phyloP scores from a whole-genome alignment of 1,140 invertebrate species.

The Lanistes nyassanus region DNA sequence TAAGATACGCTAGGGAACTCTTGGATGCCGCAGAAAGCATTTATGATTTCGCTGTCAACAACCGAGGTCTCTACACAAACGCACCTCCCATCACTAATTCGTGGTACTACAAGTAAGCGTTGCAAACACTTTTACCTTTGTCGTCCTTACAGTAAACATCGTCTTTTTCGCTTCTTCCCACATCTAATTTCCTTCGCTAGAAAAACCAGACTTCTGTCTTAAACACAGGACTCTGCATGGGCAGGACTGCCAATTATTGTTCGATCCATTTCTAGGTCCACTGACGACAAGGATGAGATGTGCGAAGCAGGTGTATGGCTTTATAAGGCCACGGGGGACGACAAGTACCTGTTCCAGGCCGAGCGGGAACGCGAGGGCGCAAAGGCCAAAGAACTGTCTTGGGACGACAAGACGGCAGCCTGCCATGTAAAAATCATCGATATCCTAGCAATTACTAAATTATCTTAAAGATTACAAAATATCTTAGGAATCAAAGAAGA shows the following conservation, averaged over 20 bases:
- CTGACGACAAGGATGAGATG: conserved; percentile 74
- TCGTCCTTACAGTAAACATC: background rate
- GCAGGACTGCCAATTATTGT: background rate
- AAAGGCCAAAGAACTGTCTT: conserved; percentile 32
- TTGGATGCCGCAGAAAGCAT: background rate
- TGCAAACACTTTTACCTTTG: background rate
- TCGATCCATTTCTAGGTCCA: conserved; percentile 60
- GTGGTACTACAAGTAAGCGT: background rate
- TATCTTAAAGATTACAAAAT: too few species aligned
- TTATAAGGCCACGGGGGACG: conserved; percentile 71
- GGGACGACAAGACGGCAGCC: conserved; percentile 37
- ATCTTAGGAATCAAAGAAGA: too few species aligned
- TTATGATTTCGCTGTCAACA: background rate
- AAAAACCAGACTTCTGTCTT: background rate
- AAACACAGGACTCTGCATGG: background rate
- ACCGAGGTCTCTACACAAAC: background rate
- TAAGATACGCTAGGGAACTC: background rate
- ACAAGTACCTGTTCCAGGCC: conserved; percentile 70
- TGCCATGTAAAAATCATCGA: conserved; percentile 28
- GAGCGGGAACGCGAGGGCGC: conserved; percentile 35
- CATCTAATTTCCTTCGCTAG: too few species aligned
- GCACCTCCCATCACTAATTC: background rate
- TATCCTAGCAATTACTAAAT: too few species aligned
- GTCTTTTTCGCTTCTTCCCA: background rate
- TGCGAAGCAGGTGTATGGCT: conserved; percentile 74